Conservation (phyloP, 2,113 vertebrate species). For the Leptocoma aspasia region DNA sequence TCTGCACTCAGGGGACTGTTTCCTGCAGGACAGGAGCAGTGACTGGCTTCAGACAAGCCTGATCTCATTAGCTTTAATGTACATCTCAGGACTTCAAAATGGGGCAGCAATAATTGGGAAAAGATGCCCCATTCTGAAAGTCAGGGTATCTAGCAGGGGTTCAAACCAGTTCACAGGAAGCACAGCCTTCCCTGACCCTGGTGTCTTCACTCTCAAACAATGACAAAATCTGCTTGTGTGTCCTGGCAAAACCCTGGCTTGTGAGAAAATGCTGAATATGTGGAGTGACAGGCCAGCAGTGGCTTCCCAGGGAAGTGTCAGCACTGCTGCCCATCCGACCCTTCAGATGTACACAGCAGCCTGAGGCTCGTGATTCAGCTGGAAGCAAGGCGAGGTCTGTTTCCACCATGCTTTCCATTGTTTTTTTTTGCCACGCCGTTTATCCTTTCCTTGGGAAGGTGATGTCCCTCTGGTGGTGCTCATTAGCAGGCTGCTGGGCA, state of each 20-base stretch:
- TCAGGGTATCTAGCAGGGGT: rapidly evolving
- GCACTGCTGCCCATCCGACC: neutral
- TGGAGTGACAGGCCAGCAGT: neutral
- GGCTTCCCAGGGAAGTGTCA: slow-evolving; percentile 1
- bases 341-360: neutral
- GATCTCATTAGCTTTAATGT: neutral
- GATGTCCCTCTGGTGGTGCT: neutral
- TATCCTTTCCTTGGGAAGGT: neutral
- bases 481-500: neutral
- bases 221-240: neutral
- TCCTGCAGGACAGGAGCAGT: neutral
- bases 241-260: neutral
- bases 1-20: neutral
- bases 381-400: neutral
- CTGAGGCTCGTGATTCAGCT: neutral
- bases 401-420: neutral
- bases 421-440: rapidly evolving
- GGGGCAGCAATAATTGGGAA: neutral
- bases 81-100: neutral
- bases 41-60: neutral
- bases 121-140: neutral
- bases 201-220: neutral
- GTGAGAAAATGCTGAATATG: neutral
- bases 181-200: neutral
- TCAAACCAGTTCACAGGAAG: neutral